phyloP scores from a whole-genome alignment of 2,113 vertebrate genomes.

The Bos indicus region DNA sequence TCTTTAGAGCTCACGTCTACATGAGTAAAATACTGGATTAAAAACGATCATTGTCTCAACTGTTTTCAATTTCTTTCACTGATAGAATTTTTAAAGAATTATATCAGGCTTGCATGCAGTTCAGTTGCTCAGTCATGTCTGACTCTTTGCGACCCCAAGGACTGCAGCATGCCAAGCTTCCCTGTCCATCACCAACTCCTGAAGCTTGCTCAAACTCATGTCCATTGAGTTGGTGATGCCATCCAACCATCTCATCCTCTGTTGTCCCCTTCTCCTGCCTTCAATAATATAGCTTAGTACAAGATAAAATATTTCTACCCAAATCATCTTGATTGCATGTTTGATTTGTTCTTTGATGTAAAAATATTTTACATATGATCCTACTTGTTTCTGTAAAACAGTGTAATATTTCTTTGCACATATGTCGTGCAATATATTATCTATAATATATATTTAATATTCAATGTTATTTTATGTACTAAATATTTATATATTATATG shows the following conservation, averaged over 20 bases:
- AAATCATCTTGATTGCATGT: background rate
- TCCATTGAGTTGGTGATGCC: background rate
- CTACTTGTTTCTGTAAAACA: slow-evolving; percentile 19
- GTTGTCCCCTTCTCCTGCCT: background rate
- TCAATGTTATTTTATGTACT: background rate
- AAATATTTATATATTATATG: background rate
- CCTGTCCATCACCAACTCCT: background rate
- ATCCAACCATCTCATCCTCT: background rate
- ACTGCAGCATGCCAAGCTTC: background rate
- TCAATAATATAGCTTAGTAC: background rate
- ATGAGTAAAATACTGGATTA: background rate
- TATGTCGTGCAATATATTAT: background rate
- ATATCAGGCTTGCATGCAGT: background rate
- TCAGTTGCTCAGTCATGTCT: background rate
- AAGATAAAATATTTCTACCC: background rate
- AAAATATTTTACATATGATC: slow-evolving; percentile 16
- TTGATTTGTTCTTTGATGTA: background rate
- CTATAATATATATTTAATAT: background rate
- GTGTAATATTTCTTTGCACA: background rate
- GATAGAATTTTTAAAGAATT: slow-evolving; percentile 5
- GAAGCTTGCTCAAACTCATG: background rate
- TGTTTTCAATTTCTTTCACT: background rate
- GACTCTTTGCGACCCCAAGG: background rate
- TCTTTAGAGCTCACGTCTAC: background rate
- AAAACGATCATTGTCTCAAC: background rate